Base-by-base conservation (phyloP, 2,797 vertebrate species). In the Rhinophrynus dorsalis region DNA sequence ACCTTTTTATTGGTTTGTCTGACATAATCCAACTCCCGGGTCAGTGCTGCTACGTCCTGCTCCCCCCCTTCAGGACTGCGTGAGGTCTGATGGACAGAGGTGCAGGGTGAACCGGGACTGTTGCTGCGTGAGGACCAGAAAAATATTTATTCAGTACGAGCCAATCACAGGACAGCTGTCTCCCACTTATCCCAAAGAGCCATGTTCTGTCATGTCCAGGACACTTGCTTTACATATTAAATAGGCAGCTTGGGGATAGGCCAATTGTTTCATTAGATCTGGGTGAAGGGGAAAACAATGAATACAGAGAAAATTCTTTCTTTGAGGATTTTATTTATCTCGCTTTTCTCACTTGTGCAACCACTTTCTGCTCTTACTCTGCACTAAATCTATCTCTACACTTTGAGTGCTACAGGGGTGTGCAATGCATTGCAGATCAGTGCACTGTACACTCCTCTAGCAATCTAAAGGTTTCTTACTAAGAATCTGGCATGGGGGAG, bases 181-280 rank as follows among this genome's bases (percentile, higher is more conserved):
- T 73, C 18, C 45, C 45, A 51, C 54, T 73, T 73, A 73, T 73
- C 69, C 69, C 55, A 5, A 59, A 12, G 3, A 60, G 55, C 62
- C 69, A 73, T 73, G 69, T 73, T 55, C 62, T 27, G 55, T 73
- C 69, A 73, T 73, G 69, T 54, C 40, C 69, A 29, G 2, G 24
- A 60, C 37, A 18, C 51, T 50, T 51, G 37, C 55, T 73, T 66
- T 73, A 65, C 69, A 73, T 73, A 66, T 52, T 73, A 73, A 73
- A 21, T 51, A 66, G 62, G 61, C 55, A 15, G 17, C 62, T 65
- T 38, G 38, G 61, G 51, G 62, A 30, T 24, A 24, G 44, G 67
- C 67, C 67, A 70, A 70, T 70, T 70, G 58, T 70, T 62, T 38
- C 58, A 70, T 62, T 62, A 70, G 58, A 50, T n/a, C n/a, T n/a